Percentiles rank a stretch among this genome's conserved stretches.
Evolutionary conservation across 2,888 invertebrate genomes (phyloP).

Genomic region (Calameuta pallipes): DNA sequence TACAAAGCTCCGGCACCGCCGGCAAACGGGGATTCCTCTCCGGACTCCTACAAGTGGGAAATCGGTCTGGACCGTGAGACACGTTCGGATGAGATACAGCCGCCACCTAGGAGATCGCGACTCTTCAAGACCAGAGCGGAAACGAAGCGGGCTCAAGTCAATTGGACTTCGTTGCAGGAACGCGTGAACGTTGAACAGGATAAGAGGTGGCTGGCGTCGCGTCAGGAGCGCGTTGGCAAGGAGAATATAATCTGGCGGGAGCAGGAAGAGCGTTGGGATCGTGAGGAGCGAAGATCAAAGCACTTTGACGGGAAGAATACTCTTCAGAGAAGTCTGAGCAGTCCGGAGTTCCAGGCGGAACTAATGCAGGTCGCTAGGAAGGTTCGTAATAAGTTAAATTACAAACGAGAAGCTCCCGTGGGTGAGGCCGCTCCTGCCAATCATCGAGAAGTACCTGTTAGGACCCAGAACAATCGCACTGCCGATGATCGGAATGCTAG

Average conservation of each 20-base stretch:
- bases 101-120: constrained; percentile 70
- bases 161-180: constrained; percentile 39
- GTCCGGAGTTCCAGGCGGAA: constrained; percentile 70
- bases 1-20: constrained; percentile 81
- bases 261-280: constrained; percentile 30
- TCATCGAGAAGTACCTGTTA: constrained; percentile 13
- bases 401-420: constrained; percentile 37
- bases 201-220: constrained; percentile 30
- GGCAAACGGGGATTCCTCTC: constrained; percentile 68
- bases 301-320: constrained; percentile 60
- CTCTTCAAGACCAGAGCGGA: constrained; percentile 82
- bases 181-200: constrained; percentile 35
- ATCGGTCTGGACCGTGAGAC: constrained; percentile 68
- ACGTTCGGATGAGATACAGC: constrained; percentile 42
- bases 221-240: constrained; percentile 25
- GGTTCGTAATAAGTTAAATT: constrained; percentile 51
- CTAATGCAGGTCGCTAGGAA: constrained; percentile 58
- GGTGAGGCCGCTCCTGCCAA: constrained; percentile 34
- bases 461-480: constrained; percentile 28
- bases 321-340: constrained; percentile 65
- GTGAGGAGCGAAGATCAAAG: constrained; percentile 41
- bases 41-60: constrained; percentile 70
- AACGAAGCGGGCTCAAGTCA: constrained; percentile 69
- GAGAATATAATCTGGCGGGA: constrained; percentile 29
- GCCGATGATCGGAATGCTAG: constrained; percentile 22